phyloP scores from a whole-genome alignment of 2,888 invertebrate species.

The Scelioninae gen. 1 region DNA sequence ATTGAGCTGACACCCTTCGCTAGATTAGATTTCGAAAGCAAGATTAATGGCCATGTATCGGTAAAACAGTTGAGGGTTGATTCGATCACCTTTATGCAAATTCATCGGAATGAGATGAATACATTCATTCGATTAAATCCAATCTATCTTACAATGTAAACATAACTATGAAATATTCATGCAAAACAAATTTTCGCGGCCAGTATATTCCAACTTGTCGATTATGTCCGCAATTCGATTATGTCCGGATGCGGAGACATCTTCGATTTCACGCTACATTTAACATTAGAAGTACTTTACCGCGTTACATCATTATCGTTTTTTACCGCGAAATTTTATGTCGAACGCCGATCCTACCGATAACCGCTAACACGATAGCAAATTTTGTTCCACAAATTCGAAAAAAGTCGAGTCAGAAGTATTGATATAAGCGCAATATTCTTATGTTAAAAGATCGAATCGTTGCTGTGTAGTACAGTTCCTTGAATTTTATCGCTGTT shows the following conservation, averaged over 20 bases:
- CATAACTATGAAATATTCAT: constrained; percentile 46
- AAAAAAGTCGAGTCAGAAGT: no score
- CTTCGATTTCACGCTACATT: constrained; percentile 7
- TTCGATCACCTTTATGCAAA: constrained; percentile 65
- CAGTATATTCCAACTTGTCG: constrained; percentile 8
- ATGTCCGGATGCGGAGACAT: not conserved
- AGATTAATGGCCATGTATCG: constrained; percentile 65
- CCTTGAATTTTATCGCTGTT: not conserved
- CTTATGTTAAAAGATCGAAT: not conserved
- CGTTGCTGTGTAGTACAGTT: not conserved
- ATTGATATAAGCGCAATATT: no score
- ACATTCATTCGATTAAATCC: constrained; percentile 43
- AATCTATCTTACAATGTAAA: constrained; percentile 42
- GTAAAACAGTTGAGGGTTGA: constrained; percentile 56
- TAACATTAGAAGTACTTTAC: not conserved
- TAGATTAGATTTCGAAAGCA: constrained; percentile 67
- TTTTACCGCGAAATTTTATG: constrained; percentile 13
- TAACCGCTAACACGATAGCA: not conserved
- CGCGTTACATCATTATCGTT: constrained; percentile 18
- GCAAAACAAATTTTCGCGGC: constrained; percentile 30
- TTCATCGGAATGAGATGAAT: constrained; percentile 42
- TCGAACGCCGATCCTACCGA: constrained; percentile 7
- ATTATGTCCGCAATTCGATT: constrained; percentile 5
- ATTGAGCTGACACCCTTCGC: constrained; percentile 62
- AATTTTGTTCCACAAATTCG: not conserved